Evolutionary conservation across 92 coral and sea anemone species (phyloP).

Genomic region (Porites cylindrica): DNA sequence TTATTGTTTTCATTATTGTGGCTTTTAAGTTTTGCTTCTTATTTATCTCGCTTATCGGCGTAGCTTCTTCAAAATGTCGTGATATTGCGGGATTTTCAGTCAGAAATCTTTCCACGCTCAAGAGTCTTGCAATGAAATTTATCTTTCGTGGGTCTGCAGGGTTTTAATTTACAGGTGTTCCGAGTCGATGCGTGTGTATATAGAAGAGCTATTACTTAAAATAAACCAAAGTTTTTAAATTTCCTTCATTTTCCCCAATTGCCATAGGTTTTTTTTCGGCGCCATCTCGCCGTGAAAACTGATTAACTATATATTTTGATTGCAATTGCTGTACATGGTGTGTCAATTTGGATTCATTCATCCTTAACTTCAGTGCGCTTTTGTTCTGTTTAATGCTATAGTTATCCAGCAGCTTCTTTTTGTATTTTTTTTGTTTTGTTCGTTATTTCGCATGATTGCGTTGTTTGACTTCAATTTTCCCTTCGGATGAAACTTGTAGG

Average conservation of each 20-base stretch:
- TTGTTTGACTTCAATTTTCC: not conserved
- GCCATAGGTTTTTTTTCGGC: not conserved
- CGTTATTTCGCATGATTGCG: not conserved
- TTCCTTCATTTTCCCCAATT: conserved; percentile 10
- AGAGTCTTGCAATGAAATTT: conserved; percentile 11
- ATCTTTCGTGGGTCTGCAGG: not conserved
- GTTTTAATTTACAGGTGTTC: conserved; percentile 20
- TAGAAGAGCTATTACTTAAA: conserved; percentile 4
- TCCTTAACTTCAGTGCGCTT: not conserved
- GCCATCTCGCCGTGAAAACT: not conserved
- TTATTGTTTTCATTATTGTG: not conserved
- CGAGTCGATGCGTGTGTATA: not conserved
- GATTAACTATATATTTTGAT: not conserved
- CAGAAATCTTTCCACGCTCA: conserved; percentile 25
- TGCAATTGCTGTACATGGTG: not conserved
- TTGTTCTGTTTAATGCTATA: conserved; percentile 2
- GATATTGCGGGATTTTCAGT: not conserved
- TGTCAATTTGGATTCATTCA: not conserved
- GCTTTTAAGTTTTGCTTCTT: not conserved
- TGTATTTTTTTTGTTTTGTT: conserved; percentile 11
- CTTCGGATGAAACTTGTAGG: not conserved
- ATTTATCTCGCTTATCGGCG: not conserved
- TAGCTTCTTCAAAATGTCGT: not conserved
- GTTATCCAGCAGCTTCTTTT: conserved; percentile 4
- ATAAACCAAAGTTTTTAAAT: not conserved